Evolutionary conservation across 2,113 vertebrate species (phyloP).

Genomic region (Rhabdomys dilectus): DNA sequence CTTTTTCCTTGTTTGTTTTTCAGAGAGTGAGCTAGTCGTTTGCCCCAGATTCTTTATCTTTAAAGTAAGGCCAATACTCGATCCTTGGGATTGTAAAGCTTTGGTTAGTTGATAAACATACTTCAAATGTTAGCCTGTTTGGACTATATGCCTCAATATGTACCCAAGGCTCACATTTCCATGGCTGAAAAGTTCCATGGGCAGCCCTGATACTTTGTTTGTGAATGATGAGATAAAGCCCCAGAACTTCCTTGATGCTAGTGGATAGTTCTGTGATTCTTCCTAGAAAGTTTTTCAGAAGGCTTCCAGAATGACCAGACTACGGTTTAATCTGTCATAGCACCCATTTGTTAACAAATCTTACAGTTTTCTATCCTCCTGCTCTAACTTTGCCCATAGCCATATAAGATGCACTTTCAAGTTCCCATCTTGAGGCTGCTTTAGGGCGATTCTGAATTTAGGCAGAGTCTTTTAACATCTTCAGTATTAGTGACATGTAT

Average conservation of each 20-base stretch:
- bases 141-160: background rate
- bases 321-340: background rate
- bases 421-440: background rate
- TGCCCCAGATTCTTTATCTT: slow-evolving; percentile 16
- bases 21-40: slow-evolving; percentile 25
- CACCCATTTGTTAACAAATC: background rate
- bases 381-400: background rate
- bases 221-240: background rate
- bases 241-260: background rate
- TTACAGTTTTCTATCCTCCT: background rate
- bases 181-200: background rate
- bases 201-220: background rate
- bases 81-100: background rate
- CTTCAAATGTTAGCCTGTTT: background rate
- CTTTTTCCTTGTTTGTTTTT: slow-evolving; percentile 43
- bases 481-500: background rate
- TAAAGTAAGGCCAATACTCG: background rate
- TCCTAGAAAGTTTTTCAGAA: background rate
- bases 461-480: background rate
- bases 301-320: background rate
- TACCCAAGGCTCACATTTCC: background rate
- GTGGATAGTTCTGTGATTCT: background rate
- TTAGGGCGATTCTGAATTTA: slow-evolving; percentile 36
- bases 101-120: background rate
- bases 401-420: background rate